Base-by-base conservation (phyloP, 2,797 vertebrate genomes). In the Selene dorsalis region DNA sequence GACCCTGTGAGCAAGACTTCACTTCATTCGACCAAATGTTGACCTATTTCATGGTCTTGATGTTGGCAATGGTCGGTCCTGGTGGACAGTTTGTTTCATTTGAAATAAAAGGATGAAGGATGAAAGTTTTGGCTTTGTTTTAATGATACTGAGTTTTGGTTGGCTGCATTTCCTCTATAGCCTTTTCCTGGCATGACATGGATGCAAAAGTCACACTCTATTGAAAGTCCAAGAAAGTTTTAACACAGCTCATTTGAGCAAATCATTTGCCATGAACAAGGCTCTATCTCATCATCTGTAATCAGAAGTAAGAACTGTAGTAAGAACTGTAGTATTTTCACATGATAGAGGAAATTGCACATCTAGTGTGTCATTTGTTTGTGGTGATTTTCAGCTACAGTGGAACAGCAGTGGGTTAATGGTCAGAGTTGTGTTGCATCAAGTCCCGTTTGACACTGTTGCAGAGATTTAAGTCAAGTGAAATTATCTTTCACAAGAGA, bases 1-100 rank as follows among this genome's bases (percentile, higher is more conserved):
- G 7, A 55, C 73, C 41, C 56, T 28, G 64, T 59, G 53, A 69
- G 60, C 66, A 56, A 75, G 48, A 82, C 78, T 71, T 89, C 64
- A 24, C 73, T 84, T 77, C 24, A 67, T 87, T 77, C 80, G 73
- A 86, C 89, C 83, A 82, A 88, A 73, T 70, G 74, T 64, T 88
- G 81, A 88, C 87, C 86, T 53, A 55, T 69, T 87, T 91, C 68
- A 53, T 66, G 13, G 63, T 63, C 56, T 59, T 81, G 45, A 32
- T 70, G 70, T 69, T 91, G 90, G 90, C 89, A 83, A 2, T 66
- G 7, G 30, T 69, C 75, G 0, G 24, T 61, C 68, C 68, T 18
- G 3, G 59, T 20, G 55, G 69, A 63, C 26, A 11, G 17, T 52
- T 75, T 62, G 71, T 81, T 77, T 85, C 53, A 74, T 71, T 66